These are phyloP conservation scores for Apis florea DNA, from an alignment of 1,140 invertebrate species.

Conservation along the genomic window DNA sequence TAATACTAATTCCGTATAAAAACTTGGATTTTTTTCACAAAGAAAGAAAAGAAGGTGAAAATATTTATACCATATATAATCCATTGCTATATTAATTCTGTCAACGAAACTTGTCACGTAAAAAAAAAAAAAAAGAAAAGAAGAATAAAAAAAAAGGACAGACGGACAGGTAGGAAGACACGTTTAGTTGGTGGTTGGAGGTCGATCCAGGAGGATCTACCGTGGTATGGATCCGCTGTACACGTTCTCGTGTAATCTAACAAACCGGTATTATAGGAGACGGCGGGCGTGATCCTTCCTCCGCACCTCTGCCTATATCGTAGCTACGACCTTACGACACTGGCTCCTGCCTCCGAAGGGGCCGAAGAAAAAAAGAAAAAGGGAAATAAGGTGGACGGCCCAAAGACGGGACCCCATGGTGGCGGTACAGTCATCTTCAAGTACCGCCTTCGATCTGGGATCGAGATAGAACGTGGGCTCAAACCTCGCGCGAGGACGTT, in stretches of 20 bases:
- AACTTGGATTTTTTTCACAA: too few relatives aligned
- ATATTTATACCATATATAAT: too few relatives aligned
- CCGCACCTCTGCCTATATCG: slow-evolving; percentile 49
- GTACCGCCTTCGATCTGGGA: slow-evolving; percentile 20
- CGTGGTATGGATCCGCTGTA: slow-evolving; percentile 37
- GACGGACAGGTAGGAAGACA: slow-evolving; percentile 2
- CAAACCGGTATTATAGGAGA: slow-evolving; percentile 66
- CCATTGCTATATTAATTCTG: not conserved
- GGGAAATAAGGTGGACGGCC: slow-evolving; percentile 34
- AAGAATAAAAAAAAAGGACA: not conserved
- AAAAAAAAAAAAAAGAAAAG: not conserved
- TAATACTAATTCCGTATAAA: too few relatives aligned
- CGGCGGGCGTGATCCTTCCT: slow-evolving; percentile 54
- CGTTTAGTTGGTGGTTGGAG: slow-evolving; percentile 1
- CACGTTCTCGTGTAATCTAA: slow-evolving; percentile 62
- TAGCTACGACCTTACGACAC: slow-evolving; percentile 58
- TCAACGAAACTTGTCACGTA: slow-evolving; percentile 6
- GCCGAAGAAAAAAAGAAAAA: slow-evolving; percentile 35
- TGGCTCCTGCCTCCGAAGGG: slow-evolving; percentile 48
- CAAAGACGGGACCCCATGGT: slow-evolving; percentile 38
- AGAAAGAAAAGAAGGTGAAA: too few relatives aligned
- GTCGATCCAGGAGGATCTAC: slow-evolving; percentile 50
- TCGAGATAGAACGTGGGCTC: not conserved
- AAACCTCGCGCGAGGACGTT: not conserved
- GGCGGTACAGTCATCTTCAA: slow-evolving; percentile 42